A percentile compares a stretch with the other conserved stretches of the same genome.
phyloP scores from a whole-genome alignment of 2,888 invertebrate species.

The Drosophila algonquin region DNA sequence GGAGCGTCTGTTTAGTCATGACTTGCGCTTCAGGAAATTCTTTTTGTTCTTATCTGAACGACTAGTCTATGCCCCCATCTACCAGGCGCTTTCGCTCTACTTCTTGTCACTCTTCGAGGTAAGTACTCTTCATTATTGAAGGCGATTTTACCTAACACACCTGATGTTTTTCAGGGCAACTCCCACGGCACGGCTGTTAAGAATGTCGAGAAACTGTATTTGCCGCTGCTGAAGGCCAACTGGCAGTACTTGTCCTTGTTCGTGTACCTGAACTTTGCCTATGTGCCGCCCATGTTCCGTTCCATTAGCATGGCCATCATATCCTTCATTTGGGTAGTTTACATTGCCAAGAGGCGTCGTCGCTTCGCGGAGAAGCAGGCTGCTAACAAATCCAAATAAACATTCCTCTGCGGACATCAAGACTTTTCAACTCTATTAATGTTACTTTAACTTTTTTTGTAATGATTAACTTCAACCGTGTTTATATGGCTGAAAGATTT shows the following conservation, averaged over 20 bases:
- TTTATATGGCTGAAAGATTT: no score
- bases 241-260: slow-evolving; percentile 91
- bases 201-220: slow-evolving; percentile 87
- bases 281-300: slow-evolving; percentile 91
- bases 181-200: slow-evolving; percentile 87
- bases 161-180: slow-evolving; percentile 85
- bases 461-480: no score
- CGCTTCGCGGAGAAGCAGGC: slow-evolving; percentile 82
- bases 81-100: slow-evolving; percentile 90
- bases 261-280: slow-evolving; percentile 89
- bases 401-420: slow-evolving; percentile 24
- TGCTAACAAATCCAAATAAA: slow-evolving; percentile 54
- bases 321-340: slow-evolving; percentile 91
- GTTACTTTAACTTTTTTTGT: slow-evolving; percentile 11
- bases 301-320: slow-evolving; percentile 91
- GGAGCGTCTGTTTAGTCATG: slow-evolving; percentile 87
- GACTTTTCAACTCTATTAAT: slow-evolving; percentile 29
- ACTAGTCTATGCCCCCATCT: slow-evolving; percentile 88
- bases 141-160: background rate
- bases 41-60: slow-evolving; percentile 89
- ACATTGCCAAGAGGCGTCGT: slow-evolving; percentile 88
- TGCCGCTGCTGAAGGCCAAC: slow-evolving; percentile 88
- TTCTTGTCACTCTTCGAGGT: slow-evolving; percentile 90
- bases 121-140: slow-evolving; percentile 23
- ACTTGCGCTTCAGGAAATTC: slow-evolving; percentile 85